Evolutionary conservation across 1,140 invertebrate genomes (phyloP), one percentile per base, ranked within the genome.

Genomic region (Bombus superbus): DNA sequence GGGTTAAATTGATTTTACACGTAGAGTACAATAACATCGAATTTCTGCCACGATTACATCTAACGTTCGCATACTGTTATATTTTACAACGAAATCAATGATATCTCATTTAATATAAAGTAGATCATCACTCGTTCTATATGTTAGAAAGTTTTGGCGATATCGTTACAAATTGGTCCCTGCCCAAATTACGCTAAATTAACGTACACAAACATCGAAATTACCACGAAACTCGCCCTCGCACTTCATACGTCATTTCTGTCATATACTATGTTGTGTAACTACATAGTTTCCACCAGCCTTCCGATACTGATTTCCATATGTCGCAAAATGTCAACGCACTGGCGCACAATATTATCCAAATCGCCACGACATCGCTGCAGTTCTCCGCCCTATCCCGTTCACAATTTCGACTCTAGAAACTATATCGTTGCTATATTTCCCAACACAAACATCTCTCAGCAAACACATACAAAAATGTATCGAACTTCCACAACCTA

Each of bases 251-350:
- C 22, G 32, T 68, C 66, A 68, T 38, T 68, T 68, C 38, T 28
- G 38, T 42, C 11, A 72, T 25, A n/a, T 25, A 15, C 25, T n/a
- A 18, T 11, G 69, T 28, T 42, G 35, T 38, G 35, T 35, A 72
- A 75, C 32, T 25, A 25, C 47, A 38, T 44, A 57, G 57, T 72
- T 72, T 57, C 32, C 47, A 75, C 1, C 47, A 28, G 6, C 35
- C 47, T 47, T 28, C 18, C 47, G 44, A 75, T 32, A 28, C 10
- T 38, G 32, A 57, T 75, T 44, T 57, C 44, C 74, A 57, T 35
- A 75, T 38, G 44, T 72, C 69, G 15, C 13, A 40, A 42, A 75
- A 35, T 28, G 74, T 75, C 74, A 75, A 57, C 73, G 28, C 35
- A 35, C n/a, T 28, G 28, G 28, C 32, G 44, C 47, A 44, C 74